Evolutionary conservation across 2,113 vertebrate genomes (phyloP).

Genomic region (Echinops telfairi): DNA sequence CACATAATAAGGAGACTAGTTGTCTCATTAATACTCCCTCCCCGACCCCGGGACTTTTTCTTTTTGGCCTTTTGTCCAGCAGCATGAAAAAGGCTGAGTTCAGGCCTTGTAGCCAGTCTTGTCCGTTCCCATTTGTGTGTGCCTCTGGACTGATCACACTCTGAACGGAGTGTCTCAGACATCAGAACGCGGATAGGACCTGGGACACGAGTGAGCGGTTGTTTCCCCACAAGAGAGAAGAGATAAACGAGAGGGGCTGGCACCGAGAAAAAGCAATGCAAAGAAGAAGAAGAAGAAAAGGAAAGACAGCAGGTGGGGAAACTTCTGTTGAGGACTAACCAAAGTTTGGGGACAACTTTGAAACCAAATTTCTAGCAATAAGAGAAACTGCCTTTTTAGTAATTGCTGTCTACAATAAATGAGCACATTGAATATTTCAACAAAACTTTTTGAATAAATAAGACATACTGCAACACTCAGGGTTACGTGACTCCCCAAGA

Average conservation of each 20-base stretch:
- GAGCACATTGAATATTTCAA: background rate
- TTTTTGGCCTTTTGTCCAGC: background rate
- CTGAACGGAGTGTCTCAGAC: background rate
- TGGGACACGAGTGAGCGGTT: background rate
- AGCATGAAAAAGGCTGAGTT: background rate
- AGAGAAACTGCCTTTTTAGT: constrained; percentile 3
- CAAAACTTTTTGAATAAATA: background rate
- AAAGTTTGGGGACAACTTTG: background rate
- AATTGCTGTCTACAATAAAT: constrained; percentile 37
- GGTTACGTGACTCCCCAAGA: background rate
- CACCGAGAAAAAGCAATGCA: background rate
- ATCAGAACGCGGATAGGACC: background rate
- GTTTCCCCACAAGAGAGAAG: constrained; percentile 49
- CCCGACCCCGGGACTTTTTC: background rate
- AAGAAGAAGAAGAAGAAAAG: background rate
- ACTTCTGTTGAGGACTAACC: background rate
- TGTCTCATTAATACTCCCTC: constrained; percentile 1
- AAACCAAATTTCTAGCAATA: background rate
- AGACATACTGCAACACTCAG: background rate
- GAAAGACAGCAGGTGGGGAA: background rate
- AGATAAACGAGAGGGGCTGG: background rate
- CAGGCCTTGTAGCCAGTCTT: background rate
- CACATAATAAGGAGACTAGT: background rate
- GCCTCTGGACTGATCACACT: background rate
- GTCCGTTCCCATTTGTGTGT: background rate